A percentile compares a stretch with the other conserved stretches of the same genome.
Conservation (phyloP, 2,797 vertebrate species). For the Silurus lanzhouensis region DNA sequence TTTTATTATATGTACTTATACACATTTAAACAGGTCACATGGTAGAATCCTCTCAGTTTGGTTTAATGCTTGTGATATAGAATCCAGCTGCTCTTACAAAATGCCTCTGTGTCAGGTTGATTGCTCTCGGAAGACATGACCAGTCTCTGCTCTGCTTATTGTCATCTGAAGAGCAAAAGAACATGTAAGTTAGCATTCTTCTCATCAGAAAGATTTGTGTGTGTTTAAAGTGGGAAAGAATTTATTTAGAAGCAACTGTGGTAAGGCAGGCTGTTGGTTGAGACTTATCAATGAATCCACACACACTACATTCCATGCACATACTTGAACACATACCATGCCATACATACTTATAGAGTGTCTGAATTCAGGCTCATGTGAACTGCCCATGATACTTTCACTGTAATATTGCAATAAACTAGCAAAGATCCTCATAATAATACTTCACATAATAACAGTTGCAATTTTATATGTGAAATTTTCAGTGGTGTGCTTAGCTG, state of each 20-base stretch:
- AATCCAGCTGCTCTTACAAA: neutral
- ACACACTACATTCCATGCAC: neutral
- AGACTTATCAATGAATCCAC: constrained; percentile 32
- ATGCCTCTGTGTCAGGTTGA: neutral
- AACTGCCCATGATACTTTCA: neutral
- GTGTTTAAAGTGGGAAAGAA: neutral
- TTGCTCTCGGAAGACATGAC: neutral
- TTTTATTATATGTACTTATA: constrained; percentile 23
- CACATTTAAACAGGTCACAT: neutral
- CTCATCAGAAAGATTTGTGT: neutral
- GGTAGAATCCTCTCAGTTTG: neutral
- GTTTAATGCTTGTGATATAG: neutral
- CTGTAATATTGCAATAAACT: neutral
- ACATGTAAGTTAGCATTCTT: neutral
- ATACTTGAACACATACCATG: constrained; percentile 14
- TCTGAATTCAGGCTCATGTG: constrained; percentile 27
- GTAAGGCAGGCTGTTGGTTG: constrained; percentile 38
- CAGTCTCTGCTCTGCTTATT: constrained; percentile 1
- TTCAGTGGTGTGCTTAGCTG: neutral
- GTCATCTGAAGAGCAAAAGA: neutral
- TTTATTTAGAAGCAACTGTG: constrained; percentile 29
- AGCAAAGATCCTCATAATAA: neutral
- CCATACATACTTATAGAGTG: constrained; percentile 23
- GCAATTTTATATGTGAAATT: neutral
- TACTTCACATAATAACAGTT: neutral